Conservation (phyloP, 30 jellyfish, hydroid and myxozoan genomes). For the Nemopilema nomurai region DNA sequence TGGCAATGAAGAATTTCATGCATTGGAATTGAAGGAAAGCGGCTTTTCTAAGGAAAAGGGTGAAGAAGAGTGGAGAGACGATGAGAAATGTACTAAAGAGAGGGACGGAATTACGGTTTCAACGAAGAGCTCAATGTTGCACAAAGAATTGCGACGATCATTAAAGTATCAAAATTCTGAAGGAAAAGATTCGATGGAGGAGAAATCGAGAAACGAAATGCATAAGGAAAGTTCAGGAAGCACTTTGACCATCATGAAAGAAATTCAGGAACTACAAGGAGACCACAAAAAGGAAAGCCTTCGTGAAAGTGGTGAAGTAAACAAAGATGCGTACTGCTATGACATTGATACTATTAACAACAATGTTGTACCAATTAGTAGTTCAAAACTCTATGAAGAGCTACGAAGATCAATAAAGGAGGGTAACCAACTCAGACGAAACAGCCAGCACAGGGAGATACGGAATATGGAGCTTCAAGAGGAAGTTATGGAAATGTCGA, state of each 20-base stretch:
- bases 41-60: neutral
- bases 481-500: constrained; percentile 58
- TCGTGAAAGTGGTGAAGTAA: neutral
- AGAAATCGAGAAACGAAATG: neutral
- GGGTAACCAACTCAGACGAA: constrained; percentile 28
- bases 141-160: neutral
- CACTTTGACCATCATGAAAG: neutral
- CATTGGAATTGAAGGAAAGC: neutral
- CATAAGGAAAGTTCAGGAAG: neutral
- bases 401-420: constrained; percentile 39
- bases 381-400: constrained; percentile 52
- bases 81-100: neutral
- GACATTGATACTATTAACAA: neutral
- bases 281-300: neutral
- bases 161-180: neutral
- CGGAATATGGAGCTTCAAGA: constrained; percentile 44
- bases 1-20: neutral
- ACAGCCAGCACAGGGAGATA: constrained; percentile 32
- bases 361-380: constrained; percentile 33
- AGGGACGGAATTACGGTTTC: neutral
- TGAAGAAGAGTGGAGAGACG: neutral
- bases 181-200: neutral
- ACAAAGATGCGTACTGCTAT: neutral
- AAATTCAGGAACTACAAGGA: neutral
- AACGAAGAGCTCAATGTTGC: neutral